These are phyloP conservation scores for Choristoneura rosaceana DNA, from an alignment of 2,888 invertebrate genomes.

Conservation along the genomic window DNA sequence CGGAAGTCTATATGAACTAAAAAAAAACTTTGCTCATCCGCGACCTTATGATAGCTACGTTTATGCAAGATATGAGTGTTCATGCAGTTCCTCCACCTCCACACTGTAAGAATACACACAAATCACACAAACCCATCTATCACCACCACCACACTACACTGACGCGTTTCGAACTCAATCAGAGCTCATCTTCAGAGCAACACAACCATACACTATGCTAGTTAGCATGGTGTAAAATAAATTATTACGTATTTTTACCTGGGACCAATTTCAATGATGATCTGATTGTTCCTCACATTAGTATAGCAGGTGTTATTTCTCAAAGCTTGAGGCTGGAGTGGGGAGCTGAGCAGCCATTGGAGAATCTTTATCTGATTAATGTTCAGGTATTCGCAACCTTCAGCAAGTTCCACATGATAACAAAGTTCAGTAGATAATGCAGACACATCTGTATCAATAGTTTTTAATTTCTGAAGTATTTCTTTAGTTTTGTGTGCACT, in stretches of 20 bases:
- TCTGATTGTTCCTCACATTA: constrained; percentile 65
- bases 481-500: constrained; percentile 86
- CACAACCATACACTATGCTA: too few relatives aligned
- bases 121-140: too few relatives aligned
- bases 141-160: too few relatives aligned
- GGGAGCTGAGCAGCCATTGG: constrained; percentile 92
- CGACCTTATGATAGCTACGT: too few relatives aligned
- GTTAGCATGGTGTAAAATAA: too few relatives aligned
- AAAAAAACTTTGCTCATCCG: too few relatives aligned
- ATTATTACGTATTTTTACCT: constrained; percentile 78
- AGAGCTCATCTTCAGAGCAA: too few relatives aligned
- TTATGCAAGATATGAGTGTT: too few relatives aligned
- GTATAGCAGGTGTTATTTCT: constrained; percentile 82
- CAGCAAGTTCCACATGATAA: constrained; percentile 90
- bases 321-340: constrained; percentile 87
- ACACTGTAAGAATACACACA: too few relatives aligned
- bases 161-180: too few relatives aligned
- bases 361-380: constrained; percentile 87
- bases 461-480: constrained; percentile 83
- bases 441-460: constrained; percentile 75
- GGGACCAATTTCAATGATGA: constrained; percentile 95
- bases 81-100: too few relatives aligned
- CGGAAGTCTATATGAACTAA: too few relatives aligned
- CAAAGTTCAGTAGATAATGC: constrained; percentile 90
- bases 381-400: constrained; percentile 79